Conservation (phyloP, 2,888 invertebrate species). For the Mythimna ferrago region DNA sequence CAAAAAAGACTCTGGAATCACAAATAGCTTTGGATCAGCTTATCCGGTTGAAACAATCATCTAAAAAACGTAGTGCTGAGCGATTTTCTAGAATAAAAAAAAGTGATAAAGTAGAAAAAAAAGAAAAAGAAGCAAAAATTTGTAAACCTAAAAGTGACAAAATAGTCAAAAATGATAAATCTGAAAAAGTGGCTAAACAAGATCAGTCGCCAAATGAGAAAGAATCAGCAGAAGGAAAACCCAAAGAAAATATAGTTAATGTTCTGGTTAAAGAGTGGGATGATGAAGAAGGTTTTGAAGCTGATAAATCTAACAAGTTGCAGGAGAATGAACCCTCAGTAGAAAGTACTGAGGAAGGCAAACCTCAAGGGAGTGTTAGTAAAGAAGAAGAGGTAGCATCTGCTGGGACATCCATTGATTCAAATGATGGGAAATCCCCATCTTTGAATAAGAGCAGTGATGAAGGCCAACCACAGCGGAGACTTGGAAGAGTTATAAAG, state of each 20-base stretch:
- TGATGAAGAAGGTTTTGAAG: constrained; percentile 81
- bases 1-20: constrained; percentile 75
- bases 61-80: constrained; percentile 62
- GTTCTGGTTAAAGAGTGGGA: constrained; percentile 90
- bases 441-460: constrained; percentile 74
- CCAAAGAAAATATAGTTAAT: constrained; percentile 84
- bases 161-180: constrained; percentile 45
- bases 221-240: constrained; percentile 56
- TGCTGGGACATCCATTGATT: constrained; percentile 70
- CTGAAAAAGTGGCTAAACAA: constrained; percentile 54
- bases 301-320: constrained; percentile 64
- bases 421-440: constrained; percentile 71
- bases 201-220: constrained; percentile 17
- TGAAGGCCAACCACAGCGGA: constrained; percentile 80
- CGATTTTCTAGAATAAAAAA: constrained; percentile 57
- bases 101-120: constrained; percentile 53
- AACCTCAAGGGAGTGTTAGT: constrained; percentile 62
- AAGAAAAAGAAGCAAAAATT: constrained; percentile 46
- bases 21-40: constrained; percentile 84
- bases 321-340: constrained; percentile 66
- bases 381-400: constrained; percentile 67
- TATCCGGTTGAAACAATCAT: constrained; percentile 73
- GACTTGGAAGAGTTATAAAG: constrained; percentile 91
- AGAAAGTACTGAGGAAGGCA: constrained; percentile 63
- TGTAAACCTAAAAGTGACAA: constrained; percentile 51